Percentiles rank a stretch among this genome's conserved stretches.
phyloP scores from a whole-genome alignment of 1,140 invertebrate genomes.

The Neuroterus valhalla region DNA sequence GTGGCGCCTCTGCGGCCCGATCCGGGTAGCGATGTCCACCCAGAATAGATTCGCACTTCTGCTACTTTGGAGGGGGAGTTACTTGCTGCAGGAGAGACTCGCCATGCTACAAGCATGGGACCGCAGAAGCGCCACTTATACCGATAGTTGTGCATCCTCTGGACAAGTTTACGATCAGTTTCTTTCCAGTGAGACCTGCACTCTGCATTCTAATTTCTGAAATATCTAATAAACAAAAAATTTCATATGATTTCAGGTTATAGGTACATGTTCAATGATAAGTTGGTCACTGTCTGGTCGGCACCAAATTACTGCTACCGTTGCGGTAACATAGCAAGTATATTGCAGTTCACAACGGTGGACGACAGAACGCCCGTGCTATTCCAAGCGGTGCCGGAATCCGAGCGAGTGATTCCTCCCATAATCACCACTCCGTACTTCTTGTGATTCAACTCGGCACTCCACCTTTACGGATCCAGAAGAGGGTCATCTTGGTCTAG shows the following conservation, averaged over 20 bases:
- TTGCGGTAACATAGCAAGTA: conserved; percentile 95
- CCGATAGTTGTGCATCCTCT: too few relatives aligned
- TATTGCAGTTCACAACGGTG: conserved; percentile 87
- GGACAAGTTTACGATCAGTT: too few relatives aligned
- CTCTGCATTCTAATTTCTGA: neutral
- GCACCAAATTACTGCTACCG: conserved; percentile 98
- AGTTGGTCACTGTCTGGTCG: conserved; percentile 97
- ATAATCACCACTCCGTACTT: conserved; percentile 97
- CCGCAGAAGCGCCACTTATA: too few relatives aligned
- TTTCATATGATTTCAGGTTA: conserved; percentile 79
- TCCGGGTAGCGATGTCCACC: too few relatives aligned
- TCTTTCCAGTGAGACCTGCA: neutral
- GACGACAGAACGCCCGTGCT: conserved; percentile 89
- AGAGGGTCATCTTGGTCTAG: conserved; percentile 52
- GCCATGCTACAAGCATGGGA: too few relatives aligned
- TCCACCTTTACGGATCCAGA: conserved; percentile 56
- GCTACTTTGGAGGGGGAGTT: too few relatives aligned
- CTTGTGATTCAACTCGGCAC: conserved; percentile 80
- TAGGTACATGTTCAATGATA: conserved; percentile 97
- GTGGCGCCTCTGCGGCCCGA: too few relatives aligned
- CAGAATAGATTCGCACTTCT: too few relatives aligned
- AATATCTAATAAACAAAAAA: conserved; percentile 13
- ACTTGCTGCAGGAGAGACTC: too few relatives aligned
- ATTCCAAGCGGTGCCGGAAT: conserved; percentile 96
- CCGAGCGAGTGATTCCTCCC: conserved; percentile 92